These are phyloP conservation scores for Pristionchus mayeri DNA, from an alignment of 2,888 invertebrate genomes.

Conservation along the genomic window DNA sequence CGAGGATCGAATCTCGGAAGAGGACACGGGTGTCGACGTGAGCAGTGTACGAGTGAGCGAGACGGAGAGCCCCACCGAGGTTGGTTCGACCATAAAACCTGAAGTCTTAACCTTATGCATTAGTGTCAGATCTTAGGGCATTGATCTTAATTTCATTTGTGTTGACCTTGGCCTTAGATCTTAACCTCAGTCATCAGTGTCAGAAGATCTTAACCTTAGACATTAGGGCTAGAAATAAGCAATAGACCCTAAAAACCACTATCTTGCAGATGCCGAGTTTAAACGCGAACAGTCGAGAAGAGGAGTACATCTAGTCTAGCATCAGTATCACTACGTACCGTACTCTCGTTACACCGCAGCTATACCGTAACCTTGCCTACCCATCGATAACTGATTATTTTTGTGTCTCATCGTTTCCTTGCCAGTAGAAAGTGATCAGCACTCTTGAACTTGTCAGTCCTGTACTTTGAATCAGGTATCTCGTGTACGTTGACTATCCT, in stretches of 20 bases:
- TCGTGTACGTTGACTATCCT: neutral
- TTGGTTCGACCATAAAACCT: no score
- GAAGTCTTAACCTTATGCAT: no score
- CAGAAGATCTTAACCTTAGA: no score
- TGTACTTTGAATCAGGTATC: conserved; percentile 30
- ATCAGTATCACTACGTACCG: neutral
- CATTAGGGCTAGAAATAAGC: no score
- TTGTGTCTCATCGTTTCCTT: conserved; percentile 27
- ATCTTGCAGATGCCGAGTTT: conserved; percentile 27
- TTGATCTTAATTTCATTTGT: no score
- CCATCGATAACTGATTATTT: neutral
- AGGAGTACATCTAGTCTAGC: neutral
- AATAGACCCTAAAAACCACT: no score
- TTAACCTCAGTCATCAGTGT: no score
- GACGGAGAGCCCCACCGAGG: conserved; percentile 23
- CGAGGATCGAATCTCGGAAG: conserved; percentile 14
- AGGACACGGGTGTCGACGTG: conserved; percentile 29
- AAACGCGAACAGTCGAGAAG: conserved; percentile 10
- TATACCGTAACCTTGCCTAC: conserved; percentile 45
- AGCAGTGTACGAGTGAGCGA: conserved; percentile 6
- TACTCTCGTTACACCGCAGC: neutral
- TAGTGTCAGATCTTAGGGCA: neutral
- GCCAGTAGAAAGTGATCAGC: conserved; percentile 13
- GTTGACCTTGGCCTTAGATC: no score
- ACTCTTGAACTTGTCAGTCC: neutral